Evolutionary conservation across 2,797 vertebrate genomes (phyloP).

Genomic region (Tenualosa thibaudeaui): DNA sequence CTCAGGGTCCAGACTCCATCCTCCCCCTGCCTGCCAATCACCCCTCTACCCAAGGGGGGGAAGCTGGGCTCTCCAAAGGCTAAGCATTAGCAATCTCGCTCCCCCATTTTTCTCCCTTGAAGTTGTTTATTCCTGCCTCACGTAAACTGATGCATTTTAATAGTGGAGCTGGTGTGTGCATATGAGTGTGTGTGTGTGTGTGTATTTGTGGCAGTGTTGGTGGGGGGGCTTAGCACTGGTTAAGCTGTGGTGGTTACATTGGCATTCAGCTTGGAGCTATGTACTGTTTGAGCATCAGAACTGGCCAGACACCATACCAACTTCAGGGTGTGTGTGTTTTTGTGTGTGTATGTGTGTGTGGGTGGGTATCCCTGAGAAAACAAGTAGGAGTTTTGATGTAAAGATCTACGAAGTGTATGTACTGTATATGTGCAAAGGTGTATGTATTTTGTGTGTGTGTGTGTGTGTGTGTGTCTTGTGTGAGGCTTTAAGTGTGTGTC

Average conservation of each 20-base stretch:
- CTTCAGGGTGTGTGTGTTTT: slow-evolving; percentile 18
- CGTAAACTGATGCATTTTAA: slow-evolving; percentile 66
- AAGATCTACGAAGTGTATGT: too few species aligned
- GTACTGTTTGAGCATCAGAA: neutral
- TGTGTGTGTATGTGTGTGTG: neutral
- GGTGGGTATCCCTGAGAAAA: too few species aligned
- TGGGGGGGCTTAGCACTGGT: neutral
- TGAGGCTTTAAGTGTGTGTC: neutral
- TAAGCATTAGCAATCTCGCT: slow-evolving; percentile 67
- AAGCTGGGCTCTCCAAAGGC: slow-evolving; percentile 67
- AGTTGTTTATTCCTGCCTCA: slow-evolving; percentile 73
- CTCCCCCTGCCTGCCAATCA: slow-evolving; percentile 75
- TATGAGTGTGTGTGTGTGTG: neutral
- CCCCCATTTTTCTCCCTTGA: slow-evolving; percentile 61
- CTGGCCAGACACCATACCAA: neutral
- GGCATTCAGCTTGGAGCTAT: neutral
- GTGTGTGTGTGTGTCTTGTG: neutral
- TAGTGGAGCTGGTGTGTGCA: slow-evolving; percentile 39
- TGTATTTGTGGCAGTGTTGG: neutral
- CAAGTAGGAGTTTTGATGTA: too few species aligned
- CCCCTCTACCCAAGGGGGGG: slow-evolving; percentile 64
- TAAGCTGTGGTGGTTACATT: neutral
- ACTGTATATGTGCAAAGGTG: neutral
- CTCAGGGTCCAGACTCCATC: slow-evolving; percentile 67
- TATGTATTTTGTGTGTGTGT: neutral